Conservation (phyloP, 2,113 vertebrate species). For the Prochilodus magdalenae region DNA sequence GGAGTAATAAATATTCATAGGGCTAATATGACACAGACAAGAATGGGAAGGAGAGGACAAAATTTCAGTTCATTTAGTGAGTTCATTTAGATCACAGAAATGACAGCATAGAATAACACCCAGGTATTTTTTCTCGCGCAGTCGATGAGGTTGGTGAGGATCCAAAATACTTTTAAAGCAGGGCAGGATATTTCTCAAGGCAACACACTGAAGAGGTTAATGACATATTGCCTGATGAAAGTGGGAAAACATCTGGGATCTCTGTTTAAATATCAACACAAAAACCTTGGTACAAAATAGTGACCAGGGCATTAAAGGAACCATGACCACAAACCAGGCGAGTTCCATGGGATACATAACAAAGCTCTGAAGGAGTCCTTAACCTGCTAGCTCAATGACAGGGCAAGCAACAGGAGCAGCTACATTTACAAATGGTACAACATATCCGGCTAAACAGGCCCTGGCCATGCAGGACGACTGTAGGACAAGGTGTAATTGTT, state of each 20-base stretch:
- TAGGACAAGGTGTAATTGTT: too few relatives aligned
- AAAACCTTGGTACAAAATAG: neutral
- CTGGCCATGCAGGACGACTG: too few relatives aligned
- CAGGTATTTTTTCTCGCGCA: neutral
- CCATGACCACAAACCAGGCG: slow-evolving; percentile 44
- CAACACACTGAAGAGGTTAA: neutral
- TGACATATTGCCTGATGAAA: too few relatives aligned
- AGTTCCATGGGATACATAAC: slow-evolving; percentile 9
- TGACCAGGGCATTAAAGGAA: slow-evolving; percentile 36
- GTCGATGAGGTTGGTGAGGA: too few relatives aligned
- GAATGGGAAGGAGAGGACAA: neutral
- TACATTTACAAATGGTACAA: neutral
- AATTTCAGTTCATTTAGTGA: too few relatives aligned
- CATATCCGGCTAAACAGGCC: neutral
- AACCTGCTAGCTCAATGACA: slow-evolving; percentile 16
- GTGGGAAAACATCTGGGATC: slow-evolving; percentile 41
- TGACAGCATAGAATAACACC: neutral
- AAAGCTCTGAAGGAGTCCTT: slow-evolving; percentile 29
- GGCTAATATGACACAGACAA: neutral
- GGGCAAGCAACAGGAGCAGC: neutral
- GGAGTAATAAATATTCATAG: neutral
- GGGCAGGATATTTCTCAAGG: too few relatives aligned
- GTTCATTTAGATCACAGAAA: neutral
- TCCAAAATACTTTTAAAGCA: too few relatives aligned
- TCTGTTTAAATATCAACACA: slow-evolving; percentile 40